phyloP scores from a whole-genome alignment of 1,140 invertebrate genomes.

The Brachionus koreanus region DNA sequence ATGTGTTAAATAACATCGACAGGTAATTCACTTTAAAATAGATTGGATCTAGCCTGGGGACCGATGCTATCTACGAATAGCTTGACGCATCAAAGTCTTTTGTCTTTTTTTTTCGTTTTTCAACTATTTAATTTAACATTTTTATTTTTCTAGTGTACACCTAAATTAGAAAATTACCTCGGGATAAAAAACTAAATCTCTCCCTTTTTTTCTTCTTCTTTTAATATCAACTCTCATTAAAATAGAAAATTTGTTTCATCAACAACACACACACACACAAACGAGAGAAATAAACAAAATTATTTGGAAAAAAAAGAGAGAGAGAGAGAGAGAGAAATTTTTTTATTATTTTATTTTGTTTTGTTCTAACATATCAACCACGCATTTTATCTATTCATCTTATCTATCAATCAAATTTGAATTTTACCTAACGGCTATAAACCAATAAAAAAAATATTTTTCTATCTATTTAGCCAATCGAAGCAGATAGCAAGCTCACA shows the following conservation, averaged over 20 bases:
- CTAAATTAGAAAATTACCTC: constrained; percentile 16
- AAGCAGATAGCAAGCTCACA: background rate
- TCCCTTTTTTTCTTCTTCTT: background rate
- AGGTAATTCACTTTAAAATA: constrained; percentile 28
- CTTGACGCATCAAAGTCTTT: background rate
- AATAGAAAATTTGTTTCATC: constrained; percentile 11
- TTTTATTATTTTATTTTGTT: background rate
- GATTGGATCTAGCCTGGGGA: background rate
- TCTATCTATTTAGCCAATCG: background rate
- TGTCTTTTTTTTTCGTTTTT: background rate
- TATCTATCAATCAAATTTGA: constrained; percentile 17
- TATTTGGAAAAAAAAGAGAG: background rate
- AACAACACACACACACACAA: background rate
- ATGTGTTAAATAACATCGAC: background rate
- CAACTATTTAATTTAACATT: constrained; percentile 31
- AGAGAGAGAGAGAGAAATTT: background rate
- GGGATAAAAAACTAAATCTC: constrained; percentile 8
- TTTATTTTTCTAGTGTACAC: constrained; percentile 9
- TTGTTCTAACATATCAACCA: background rate
- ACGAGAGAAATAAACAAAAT: background rate
- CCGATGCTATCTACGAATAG: background rate
- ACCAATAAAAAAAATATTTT: constrained; percentile 40
- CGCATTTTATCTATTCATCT: background rate
- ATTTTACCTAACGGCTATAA: constrained; percentile 14
- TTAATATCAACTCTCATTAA: background rate